Evolutionary conservation across 2,113 vertebrate species (phyloP).

Genomic region (Eonycteris spelaea): DNA sequence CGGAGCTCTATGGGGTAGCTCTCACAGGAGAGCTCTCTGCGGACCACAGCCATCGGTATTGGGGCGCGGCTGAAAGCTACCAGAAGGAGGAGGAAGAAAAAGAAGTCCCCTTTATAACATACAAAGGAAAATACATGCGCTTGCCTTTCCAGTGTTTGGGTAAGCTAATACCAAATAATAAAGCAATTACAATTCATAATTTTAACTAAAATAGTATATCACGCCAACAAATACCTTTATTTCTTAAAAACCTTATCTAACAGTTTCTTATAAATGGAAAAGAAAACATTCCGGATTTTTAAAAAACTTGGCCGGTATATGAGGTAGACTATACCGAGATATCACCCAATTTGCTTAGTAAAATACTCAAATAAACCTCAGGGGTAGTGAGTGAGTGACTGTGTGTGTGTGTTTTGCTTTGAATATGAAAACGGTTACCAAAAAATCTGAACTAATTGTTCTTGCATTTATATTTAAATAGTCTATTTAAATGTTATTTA

Average conservation of each 20-base stretch:
- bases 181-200: not conserved
- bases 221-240: not conserved
- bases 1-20: slow-evolving; percentile 98
- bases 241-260: not conserved
- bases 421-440: not conserved
- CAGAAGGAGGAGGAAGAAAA: slow-evolving; percentile 35
- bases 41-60: slow-evolving; percentile 98
- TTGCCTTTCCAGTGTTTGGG: not conserved
- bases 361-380: not conserved
- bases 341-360: not conserved
- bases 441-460: not conserved
- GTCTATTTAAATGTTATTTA: not conserved
- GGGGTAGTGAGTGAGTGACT: too few species aligned
- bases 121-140: not conserved
- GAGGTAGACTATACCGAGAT: not conserved
- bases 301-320: not conserved
- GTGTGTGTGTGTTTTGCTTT: not conserved
- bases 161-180: not conserved
- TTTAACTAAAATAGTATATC: not conserved
- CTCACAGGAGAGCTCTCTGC: slow-evolving; percentile 97
- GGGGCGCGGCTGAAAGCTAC: slow-evolving; percentile 97
- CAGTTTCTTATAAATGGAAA: not conserved
- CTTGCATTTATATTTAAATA: not conserved
- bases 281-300: not conserved
- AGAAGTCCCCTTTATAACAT: not conserved